phyloP scores from a whole-genome alignment of 2,113 vertebrate species.

The Phycodurus eques region DNA sequence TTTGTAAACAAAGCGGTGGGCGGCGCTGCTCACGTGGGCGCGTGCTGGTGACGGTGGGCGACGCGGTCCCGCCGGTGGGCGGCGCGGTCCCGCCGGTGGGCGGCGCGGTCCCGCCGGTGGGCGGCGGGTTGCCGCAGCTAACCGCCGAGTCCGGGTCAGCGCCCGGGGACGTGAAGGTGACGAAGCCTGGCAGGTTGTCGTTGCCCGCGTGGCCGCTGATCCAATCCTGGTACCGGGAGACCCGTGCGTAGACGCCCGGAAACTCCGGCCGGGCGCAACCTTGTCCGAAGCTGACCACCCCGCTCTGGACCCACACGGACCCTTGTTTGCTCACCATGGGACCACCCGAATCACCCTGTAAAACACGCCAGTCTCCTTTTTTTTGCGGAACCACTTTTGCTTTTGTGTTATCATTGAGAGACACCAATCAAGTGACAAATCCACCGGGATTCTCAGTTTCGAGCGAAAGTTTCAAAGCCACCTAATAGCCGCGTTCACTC shows the following conservation, averaged over 20 bases:
- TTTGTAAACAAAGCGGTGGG: not conserved
- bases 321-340: conserved; percentile 71
- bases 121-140: not conserved
- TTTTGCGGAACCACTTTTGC: not conserved
- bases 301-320: conserved; percentile 75
- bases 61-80: not conserved
- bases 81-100: not conserved
- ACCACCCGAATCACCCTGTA: conserved; percentile 47
- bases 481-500: too few species aligned
- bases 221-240: conserved; percentile 78
- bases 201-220: conserved; percentile 44
- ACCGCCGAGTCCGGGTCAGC: not conserved
- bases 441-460: too few species aligned
- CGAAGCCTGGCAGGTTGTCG: conserved; percentile 18
- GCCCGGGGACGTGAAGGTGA: not conserved
- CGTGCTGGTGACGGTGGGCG: not conserved
- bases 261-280: conserved; percentile 72
- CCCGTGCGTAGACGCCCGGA: conserved; percentile 79
- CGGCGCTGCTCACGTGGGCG: not conserved
- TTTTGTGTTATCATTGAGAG: too few species aligned
- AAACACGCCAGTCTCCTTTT: not conserved
- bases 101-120: not conserved
- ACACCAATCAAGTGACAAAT: too few species aligned
- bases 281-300: conserved; percentile 81
- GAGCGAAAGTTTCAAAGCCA: too few species aligned